Evolutionary conservation across 2,888 invertebrate genomes (phyloP), one percentile per base, ranked within the genome.

Genomic region (Matsumyia berberina): DNA sequence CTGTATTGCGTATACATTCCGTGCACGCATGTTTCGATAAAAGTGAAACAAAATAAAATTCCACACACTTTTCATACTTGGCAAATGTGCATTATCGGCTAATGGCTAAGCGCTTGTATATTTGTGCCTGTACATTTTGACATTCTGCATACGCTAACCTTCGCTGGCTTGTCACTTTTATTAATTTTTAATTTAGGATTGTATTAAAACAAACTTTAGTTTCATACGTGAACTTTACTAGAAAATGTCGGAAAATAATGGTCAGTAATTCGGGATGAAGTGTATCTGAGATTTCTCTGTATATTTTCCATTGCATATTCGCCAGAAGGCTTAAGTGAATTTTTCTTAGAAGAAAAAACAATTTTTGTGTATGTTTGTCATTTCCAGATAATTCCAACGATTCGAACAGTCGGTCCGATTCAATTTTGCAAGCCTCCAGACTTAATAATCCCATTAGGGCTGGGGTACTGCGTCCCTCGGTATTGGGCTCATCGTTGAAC

Each of bases 201-300:
- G 87, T 74, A 66, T 79, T 73, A 62, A 69, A 79, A 57, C 70
- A 78, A 77, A 74, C 72, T 78, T 82, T 85, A 74, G 74, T 86
- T 82, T 58, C 57, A 51, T 72, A 60, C 53, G 17, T 46, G 39
- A 66, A 80, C 70, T 69, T 76, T 31, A 3, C 33, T 49, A 69
- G 29, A 78, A 87, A 87, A 91, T 91, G 91, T 91, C 91, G 19
- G 91, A 91, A 88, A 90, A 90, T 77, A 91, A 91, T 89, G 91
- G 91, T 91, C 88, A 89, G 89, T 88, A 77, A 6, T 2, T 0
- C n/a, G 8, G 4, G 15, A 39, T 37, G 29, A 29, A n/a, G n/a
- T 24, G 37, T 24, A 8, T 17, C 12, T 15, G 12, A 31, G 17
- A 57, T 33, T 53, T 24, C 8, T 12, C 5, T 31, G 12, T 44